These are phyloP conservation scores for Augochlorella aurata DNA, from an alignment of 2,888 invertebrate genomes.

Conservation along the genomic window DNA sequence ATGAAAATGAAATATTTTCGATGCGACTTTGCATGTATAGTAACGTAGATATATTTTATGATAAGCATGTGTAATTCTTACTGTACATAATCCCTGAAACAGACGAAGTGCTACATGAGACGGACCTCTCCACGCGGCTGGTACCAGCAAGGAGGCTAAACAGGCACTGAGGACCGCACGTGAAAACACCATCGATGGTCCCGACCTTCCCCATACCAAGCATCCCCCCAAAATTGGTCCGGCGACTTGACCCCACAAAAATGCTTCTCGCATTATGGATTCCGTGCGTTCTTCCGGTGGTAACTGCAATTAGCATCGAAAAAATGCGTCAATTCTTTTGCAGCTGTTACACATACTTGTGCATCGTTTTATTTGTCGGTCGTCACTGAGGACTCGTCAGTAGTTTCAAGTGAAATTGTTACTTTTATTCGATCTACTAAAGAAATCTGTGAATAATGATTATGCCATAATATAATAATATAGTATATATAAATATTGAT, in stretches of 20 bases:
- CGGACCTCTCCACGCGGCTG: constrained; percentile 84
- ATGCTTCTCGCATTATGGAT: constrained; percentile 84
- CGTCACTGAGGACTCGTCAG: too few species aligned
- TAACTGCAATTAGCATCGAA: constrained; percentile 72
- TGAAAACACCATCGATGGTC: constrained; percentile 84
- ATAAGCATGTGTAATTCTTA: constrained; percentile 68
- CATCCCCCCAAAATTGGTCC: constrained; percentile 84
- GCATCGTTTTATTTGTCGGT: too few species aligned
- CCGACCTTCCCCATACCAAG: constrained; percentile 84
- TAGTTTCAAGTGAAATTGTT: too few species aligned
- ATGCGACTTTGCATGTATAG: not conserved
- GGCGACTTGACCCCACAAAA: constrained; percentile 84
- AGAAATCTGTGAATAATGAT: too few species aligned
- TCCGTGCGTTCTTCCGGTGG: constrained; percentile 84
- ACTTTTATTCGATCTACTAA: too few species aligned
- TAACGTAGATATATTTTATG: not conserved
- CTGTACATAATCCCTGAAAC: constrained; percentile 84
- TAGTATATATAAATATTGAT: too few species aligned
- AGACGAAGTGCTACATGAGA: constrained; percentile 84
- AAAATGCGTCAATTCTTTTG: not conserved
- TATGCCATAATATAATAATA: too few species aligned
- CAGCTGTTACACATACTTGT: too few species aligned
- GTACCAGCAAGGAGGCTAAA: constrained; percentile 83
- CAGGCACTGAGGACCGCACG: constrained; percentile 84
- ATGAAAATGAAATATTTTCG: not conserved